Evolutionary conservation across 2,888 invertebrate species (phyloP), one percentile per base, ranked within the genome.

Genomic region (Rhagonycha fulva): DNA sequence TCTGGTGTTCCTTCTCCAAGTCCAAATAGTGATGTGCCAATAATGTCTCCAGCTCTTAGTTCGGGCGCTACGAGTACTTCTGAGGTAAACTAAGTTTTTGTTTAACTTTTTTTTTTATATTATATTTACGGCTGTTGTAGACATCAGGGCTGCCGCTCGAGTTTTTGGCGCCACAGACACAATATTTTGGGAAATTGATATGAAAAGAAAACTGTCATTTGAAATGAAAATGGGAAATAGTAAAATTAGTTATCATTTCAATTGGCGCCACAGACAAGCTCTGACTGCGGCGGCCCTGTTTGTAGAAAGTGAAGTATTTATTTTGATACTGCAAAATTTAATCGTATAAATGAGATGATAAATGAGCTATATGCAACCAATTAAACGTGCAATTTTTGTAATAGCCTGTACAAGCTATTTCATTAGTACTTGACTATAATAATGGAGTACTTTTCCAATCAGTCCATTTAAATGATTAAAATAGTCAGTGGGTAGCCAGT

Each of bases 11-110:
- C 83, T 14, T 82, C 83, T 14, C 85, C 86, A 5, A 87, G 86
- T 88, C 91, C 85, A 88, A 81, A 82, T 70, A 76, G 76, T 68
- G 91, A 86, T 81, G 83, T 87, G 84, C 90, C 84, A 83, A 92
- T 89, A 83, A 92, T 90, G 89, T 92, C 93, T 0, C 94, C 95
- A 0, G 93, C 93, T 47, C 85, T 94, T 60, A 94, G 94, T 85
- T 95, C 94, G 70, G 93, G 93, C 61, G 94, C 93, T n/a, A 94
- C 94, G 10, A 94, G 93, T 84, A 93, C 94, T 82, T 95, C 94
- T 23, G 95, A 95, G 91, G 94, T 95, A 86, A 89, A 90, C n/a
- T 7, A 47, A 47, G 47, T n/a, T n/a, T 47, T 47, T 47, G 0
- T 47, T 47, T n/a, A n/a, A 47, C 47, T 5, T 47, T 47, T 47